Evolutionary conservation across 2,797 vertebrate genomes (phyloP), one percentile per base, ranked within the genome.

Genomic region (Synaphobranchus kaupii): DNA sequence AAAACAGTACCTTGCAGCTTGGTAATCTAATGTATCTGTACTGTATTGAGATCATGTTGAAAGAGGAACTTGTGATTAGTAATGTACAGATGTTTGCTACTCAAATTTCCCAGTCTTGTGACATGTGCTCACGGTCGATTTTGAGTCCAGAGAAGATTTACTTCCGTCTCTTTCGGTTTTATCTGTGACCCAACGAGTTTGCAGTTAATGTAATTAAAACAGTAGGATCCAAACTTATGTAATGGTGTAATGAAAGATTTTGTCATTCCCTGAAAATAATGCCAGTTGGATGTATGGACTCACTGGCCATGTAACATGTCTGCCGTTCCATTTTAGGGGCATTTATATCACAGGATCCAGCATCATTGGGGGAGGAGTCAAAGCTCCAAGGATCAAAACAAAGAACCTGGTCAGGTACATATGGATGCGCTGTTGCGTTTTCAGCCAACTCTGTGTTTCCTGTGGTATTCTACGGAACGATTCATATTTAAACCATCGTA

Each of bases 311-410:
- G 39, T 47, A 22, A 48, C 34, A n/a, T 50, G 25, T 13, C 13
- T 44, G 7, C 56, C 58, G 39, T 66, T 66, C 78, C 22, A 31
- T 91, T 89, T 9, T 90, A 99, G 98, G 99, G 99, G 99, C 7
- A 99, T 99, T 94, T 99, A 98, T 93, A 97, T 99, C 93, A 99
- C 99, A 0, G 99, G 99, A 50, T 99, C 99, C 84, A 99, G 98
- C 94, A 99, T 99, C 93, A 97, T 99, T 44, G 98, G 99, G 17
- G 99, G 98, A 85, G 99, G 99, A 89, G 98, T 99, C 84, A 99
- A 99, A 92, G 98, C 98, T 73, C 99, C 99, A 1, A 95, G 99
- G 92, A 99, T 99, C 93, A 99, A 99, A 96, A 99, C 99, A 54
- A 99, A 99, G 95, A 99, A 99, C 91, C 94, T 99, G 92, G 98